phyloP scores from a whole-genome alignment of 2,888 invertebrate species.

The Lasioglossum zephyrum region DNA sequence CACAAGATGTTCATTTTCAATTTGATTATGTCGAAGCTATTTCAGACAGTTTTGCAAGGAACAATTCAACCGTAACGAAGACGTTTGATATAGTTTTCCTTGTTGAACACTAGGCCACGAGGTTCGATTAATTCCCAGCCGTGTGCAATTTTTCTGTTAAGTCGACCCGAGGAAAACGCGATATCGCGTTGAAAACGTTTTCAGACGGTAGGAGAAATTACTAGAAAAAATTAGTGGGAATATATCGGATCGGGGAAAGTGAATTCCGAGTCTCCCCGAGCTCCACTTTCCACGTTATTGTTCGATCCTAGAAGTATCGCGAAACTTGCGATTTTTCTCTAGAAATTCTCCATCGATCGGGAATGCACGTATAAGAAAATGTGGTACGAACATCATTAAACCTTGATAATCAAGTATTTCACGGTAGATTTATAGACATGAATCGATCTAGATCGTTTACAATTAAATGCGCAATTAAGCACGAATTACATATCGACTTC shows the following conservation, averaged over 20 bases:
- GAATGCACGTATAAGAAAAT: background rate
- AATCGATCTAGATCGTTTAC: background rate
- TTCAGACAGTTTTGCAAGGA: background rate
- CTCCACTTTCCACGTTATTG: constrained; percentile 18
- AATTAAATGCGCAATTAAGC: background rate
- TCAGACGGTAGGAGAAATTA: constrained; percentile 8
- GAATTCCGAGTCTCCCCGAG: constrained; percentile 22
- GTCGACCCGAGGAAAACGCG: background rate
- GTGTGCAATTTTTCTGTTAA: background rate
- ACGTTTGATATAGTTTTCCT: background rate
- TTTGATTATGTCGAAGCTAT: background rate
- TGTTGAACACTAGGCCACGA: background rate
- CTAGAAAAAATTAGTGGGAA: constrained; percentile 6
- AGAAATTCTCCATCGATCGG: background rate
- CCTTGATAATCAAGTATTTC: background rate
- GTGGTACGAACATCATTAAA: background rate
- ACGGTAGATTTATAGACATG: background rate
- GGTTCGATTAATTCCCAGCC: background rate
- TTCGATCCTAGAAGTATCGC: background rate
- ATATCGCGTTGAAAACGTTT: background rate
- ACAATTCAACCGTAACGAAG: background rate
- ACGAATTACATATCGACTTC: background rate
- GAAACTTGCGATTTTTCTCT: constrained; percentile 4
- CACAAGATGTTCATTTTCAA: background rate
- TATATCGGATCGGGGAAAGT: constrained; percentile 17